Evolutionary conservation across 2,113 vertebrate species (phyloP).

Genomic region (Geothlypis trichas): DNA sequence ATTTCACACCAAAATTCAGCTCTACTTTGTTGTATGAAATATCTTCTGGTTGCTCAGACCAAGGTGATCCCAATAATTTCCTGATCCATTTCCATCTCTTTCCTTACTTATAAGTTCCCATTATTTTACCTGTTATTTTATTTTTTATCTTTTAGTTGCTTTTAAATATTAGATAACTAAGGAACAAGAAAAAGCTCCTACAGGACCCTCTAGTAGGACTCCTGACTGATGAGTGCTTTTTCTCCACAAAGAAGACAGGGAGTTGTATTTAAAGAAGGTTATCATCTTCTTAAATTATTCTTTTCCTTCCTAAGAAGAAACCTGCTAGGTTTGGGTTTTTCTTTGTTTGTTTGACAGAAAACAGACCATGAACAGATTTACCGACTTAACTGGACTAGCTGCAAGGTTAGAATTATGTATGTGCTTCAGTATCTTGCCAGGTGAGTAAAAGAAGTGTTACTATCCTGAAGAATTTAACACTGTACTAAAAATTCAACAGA

Average conservation of each 20-base stretch:
- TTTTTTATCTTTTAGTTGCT: not conserved
- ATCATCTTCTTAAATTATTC: accelerated
- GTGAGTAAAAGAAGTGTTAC: not conserved
- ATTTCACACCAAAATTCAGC: not conserved
- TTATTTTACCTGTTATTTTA: not conserved
- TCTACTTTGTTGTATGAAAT: not conserved
- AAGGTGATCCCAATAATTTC: not conserved
- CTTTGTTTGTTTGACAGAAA: not conserved
- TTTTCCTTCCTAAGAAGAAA: not conserved
- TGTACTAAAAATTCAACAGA: not conserved
- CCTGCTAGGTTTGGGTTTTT: not conserved
- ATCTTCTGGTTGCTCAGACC: not conserved
- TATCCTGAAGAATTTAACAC: not conserved
- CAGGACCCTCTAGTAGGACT: not conserved
- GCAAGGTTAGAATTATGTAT: not conserved
- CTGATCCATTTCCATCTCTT: not conserved
- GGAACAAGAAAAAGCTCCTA: not conserved
- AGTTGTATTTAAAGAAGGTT: not conserved
- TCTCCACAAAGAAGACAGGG: not conserved
- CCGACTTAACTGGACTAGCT: not conserved
- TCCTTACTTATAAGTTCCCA: not conserved
- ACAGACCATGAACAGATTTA: not conserved
- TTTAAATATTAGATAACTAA: not conserved
- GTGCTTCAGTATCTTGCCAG: not conserved
- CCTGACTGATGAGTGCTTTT: not conserved